Percentiles rank a stretch among this genome's conserved stretches.
These are phyloP conservation scores for Charaxes varanes DNA, from an alignment of 1,140 invertebrate genomes.

Conservation along the genomic window DNA sequence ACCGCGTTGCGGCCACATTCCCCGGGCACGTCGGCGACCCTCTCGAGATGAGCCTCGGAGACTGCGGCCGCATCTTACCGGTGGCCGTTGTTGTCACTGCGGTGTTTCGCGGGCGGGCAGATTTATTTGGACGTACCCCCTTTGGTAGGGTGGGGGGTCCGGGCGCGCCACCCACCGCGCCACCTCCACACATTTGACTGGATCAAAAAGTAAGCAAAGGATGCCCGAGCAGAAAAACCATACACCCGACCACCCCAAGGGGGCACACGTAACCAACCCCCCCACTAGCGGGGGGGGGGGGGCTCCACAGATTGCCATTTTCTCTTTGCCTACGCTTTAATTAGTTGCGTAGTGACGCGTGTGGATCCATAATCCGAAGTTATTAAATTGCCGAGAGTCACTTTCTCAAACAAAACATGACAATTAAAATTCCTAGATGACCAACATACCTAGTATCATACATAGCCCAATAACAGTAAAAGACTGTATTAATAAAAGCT, in stretches of 20 bases:
- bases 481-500: too few relatives aligned
- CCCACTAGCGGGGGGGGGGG: constrained; percentile 70
- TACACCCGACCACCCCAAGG: constrained; percentile 71
- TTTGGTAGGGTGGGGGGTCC: constrained; percentile 47
- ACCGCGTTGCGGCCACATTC: constrained; percentile 30
- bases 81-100: constrained; percentile 66
- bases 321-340: constrained; percentile 74
- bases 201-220: constrained; percentile 75
- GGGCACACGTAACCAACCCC: constrained; percentile 70
- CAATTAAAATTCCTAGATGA: too few relatives aligned
- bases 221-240: constrained; percentile 76
- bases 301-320: constrained; percentile 77
- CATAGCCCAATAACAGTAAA: too few relatives aligned
- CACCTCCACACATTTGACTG: constrained; percentile 75
- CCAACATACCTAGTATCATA: too few relatives aligned
- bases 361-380: constrained; percentile 63
- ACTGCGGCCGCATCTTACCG: constrained; percentile 62
- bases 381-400: constrained; percentile 54
- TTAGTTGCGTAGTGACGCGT: constrained; percentile 73
- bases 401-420: constrained; percentile 4
- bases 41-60: constrained; percentile 27
- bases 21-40: constrained; percentile 12
- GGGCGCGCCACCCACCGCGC: constrained; percentile 66
- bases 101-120: constrained; percentile 71
- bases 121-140: constrained; percentile 72